phyloP scores from a whole-genome alignment of 2,888 invertebrate species.

The Dermolepida albohirtum region DNA sequence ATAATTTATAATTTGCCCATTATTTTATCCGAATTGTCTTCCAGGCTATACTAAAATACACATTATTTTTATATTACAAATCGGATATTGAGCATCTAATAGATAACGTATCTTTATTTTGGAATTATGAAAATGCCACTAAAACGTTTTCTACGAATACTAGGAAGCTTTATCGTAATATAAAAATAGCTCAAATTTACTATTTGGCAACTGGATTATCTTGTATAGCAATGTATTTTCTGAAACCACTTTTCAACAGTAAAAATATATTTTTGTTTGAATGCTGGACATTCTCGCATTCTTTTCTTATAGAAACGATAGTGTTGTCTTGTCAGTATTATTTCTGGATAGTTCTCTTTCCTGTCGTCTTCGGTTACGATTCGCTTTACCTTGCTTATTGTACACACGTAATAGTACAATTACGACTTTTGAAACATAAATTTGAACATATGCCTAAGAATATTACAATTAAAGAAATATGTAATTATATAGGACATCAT shows the following conservation, averaged over 20 bases:
- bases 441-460: slow-evolving; percentile 1
- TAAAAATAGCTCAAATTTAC: slow-evolving; percentile 28
- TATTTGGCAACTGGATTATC: slow-evolving; percentile 6
- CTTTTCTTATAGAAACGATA: not conserved
- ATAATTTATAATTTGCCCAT: not conserved
- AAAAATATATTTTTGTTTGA: slow-evolving; percentile 19
- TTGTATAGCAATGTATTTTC: slow-evolving; percentile 19
- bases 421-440: slow-evolving; percentile 22
- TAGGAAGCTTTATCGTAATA: slow-evolving; percentile 6
- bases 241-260: slow-evolving; percentile 11
- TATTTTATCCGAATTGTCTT: not conserved
- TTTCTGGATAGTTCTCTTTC: slow-evolving; percentile 21
- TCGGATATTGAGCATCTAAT: slow-evolving; percentile 18
- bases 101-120: slow-evolving; percentile 22
- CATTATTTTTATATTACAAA: slow-evolving; percentile 38
- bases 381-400: slow-evolving; percentile 4
- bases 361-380: slow-evolving; percentile 20
- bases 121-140: slow-evolving; percentile 3
- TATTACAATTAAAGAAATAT: slow-evolving; percentile 9
- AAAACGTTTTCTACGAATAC: not conserved
- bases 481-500: slow-evolving; percentile 32
- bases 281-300: slow-evolving; percentile 14
- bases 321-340: slow-evolving; percentile 15
- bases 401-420: slow-evolving; percentile 12
- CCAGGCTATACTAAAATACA: slow-evolving; percentile 35